These are phyloP conservation scores for Rhingia campestris DNA, from an alignment of 2,888 invertebrate genomes.

Conservation along the genomic window DNA sequence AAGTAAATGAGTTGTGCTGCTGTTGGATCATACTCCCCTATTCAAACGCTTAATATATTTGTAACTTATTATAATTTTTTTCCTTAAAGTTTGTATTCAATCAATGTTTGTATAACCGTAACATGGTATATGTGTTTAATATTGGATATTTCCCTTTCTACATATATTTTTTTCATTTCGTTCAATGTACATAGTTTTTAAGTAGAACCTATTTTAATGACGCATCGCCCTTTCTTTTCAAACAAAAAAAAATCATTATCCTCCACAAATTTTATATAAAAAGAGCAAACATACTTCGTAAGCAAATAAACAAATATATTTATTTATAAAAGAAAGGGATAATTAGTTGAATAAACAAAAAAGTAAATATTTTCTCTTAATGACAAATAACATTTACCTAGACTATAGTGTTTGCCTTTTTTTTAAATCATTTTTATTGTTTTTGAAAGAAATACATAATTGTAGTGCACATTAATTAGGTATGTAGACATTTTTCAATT, in stretches of 20 bases:
- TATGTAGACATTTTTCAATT: constrained; percentile 50
- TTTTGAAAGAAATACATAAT: constrained; percentile 20
- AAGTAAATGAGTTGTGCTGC: constrained; percentile 26
- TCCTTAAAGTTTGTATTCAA: constrained; percentile 53
- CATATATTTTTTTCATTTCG: constrained; percentile 20
- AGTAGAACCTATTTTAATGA: constrained; percentile 40
- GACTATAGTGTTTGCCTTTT: constrained; percentile 43
- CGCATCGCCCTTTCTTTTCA: constrained; percentile 8
- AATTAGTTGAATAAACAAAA: constrained; percentile 28
- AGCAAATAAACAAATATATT: constrained; percentile 48
- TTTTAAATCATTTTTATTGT: background rate
- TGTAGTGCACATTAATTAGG: constrained; percentile 53
- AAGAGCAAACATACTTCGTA: constrained; percentile 14
- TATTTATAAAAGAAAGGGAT: constrained; percentile 47
- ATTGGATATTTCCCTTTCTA: constrained; percentile 33
- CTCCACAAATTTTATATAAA: constrained; percentile 16
- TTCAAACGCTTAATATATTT: constrained; percentile 71
- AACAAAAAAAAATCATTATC: background rate
- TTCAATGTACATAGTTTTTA: constrained; percentile 61
- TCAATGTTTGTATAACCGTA: constrained; percentile 42
- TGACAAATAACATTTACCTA: constrained; percentile 39
- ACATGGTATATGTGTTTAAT: constrained; percentile 23
- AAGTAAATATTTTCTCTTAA: constrained; percentile 37
- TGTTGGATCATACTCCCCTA: constrained; percentile 40
- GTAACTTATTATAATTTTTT: constrained; percentile 57